Base-by-base conservation (phyloP, 1,140 invertebrate genomes). In the Gerris buenoi region DNA sequence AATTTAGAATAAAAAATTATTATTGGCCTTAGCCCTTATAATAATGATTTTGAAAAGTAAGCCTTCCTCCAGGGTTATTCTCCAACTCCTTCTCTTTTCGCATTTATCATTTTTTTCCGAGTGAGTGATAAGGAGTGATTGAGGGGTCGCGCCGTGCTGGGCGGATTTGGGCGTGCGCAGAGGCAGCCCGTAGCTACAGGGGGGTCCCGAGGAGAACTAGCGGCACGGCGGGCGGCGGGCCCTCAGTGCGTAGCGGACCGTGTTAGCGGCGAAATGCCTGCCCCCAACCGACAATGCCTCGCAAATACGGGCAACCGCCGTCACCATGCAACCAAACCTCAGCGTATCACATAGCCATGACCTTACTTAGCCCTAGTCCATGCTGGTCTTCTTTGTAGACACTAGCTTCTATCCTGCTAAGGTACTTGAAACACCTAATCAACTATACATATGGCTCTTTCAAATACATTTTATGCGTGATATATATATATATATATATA, bases 361-460 rank as follows among this genome's bases (percentile, higher is more conserved):
- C 65, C 46, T 64, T 26, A 27, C 58, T 18, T 10, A 46, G 66
- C 61, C 22, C 62, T 60, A 67, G 65, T 66, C 65, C 65, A 69
- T 69, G 68, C 65, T 69, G 63, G 65, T 69, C 65, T 46, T 65
- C 65, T 69, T 69, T 28, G 68, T 69, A 61, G 68, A 69, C 62
- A 62, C 65, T 64, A 69, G 60, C 64, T 69, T 69, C 62, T 63
- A 66, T 70, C 69, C 69, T 65, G 61, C 69, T 66, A 67, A 70
- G 69, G 69, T 70, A 61, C 63, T n/a, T 67, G 18, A 5, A 46
- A n/a, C 58, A 27, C 59, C 26, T 61, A 15, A 22, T 46, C 23
- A 26, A 46, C 33, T 46, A 10, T 46, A 46, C 33, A 46, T 46
- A 46, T 46, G 5, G 33, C 33, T 46, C n/a, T n/a, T n/a, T n/a